Percentiles rank a stretch among this genome's conserved stretches.
These are phyloP conservation scores for Ataeniobius toweri DNA, from an alignment of 2,797 vertebrate species.

Conservation along the genomic window DNA sequence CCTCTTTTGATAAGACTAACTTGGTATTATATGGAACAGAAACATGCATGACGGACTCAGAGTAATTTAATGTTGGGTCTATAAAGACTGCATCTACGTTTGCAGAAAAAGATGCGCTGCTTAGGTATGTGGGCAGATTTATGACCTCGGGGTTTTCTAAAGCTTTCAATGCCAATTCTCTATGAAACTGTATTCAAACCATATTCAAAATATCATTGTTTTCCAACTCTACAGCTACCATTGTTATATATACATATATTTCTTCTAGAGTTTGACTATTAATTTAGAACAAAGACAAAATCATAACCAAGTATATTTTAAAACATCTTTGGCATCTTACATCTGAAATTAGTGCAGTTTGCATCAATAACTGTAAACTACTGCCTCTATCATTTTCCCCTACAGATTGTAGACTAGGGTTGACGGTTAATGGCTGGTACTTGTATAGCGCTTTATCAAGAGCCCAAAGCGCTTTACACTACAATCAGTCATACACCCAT, in stretches of 20 bases:
- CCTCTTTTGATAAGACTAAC: conserved; percentile 43
- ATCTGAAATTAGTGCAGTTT: not conserved
- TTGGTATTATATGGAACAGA: conserved; percentile 38
- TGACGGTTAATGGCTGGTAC: too few species aligned
- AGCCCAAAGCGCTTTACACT: too few species aligned
- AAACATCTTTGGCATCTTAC: not conserved
- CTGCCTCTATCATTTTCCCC: not conserved
- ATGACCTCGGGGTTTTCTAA: not conserved
- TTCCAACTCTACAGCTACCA: not conserved
- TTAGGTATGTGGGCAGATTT: not conserved
- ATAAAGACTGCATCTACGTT: conserved; percentile 33
- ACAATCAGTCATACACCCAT: too few species aligned
- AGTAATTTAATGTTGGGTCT: conserved; percentile 47
- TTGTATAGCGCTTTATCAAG: too few species aligned
- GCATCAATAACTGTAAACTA: not conserved
- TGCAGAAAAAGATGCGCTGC: not conserved
- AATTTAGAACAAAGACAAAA: not conserved
- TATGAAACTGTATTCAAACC: not conserved
- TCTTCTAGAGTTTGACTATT: not conserved
- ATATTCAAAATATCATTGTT: not conserved
- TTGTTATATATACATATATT: not conserved
- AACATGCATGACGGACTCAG: conserved; percentile 44
- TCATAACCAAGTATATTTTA: not conserved
- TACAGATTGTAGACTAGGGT: not conserved
- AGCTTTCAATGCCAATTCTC: not conserved